Conservation (phyloP, 1,140 invertebrate species). For the Drosophila novamexicana region DNA sequence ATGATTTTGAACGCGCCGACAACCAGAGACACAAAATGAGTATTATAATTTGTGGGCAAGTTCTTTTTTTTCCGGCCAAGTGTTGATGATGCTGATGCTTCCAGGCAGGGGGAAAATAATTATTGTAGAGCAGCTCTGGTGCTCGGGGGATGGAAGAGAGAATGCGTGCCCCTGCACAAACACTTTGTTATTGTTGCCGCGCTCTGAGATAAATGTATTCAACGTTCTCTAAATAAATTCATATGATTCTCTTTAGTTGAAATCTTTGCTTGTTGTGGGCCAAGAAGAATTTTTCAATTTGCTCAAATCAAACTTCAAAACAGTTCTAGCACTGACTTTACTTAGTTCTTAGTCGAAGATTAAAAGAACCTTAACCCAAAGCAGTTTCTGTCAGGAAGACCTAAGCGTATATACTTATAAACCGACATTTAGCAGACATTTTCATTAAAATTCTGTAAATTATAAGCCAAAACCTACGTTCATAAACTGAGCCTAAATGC, state of each 20-base stretch:
- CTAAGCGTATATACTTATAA: too few relatives aligned
- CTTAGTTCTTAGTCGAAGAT: too few relatives aligned
- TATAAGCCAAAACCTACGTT: too few relatives aligned
- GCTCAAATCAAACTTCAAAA: neutral
- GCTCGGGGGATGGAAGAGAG: neutral
- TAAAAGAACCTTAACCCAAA: too few relatives aligned
- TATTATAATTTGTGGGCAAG: conserved; percentile 50
- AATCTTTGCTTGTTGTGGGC: neutral
- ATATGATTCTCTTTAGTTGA: neutral
- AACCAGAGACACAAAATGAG: conserved; percentile 58
- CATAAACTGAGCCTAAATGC: too few relatives aligned
- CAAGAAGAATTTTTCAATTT: neutral
- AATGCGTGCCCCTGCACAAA: conserved; percentile 2
- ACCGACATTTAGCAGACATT: too few relatives aligned
- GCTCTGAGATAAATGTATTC: neutral
- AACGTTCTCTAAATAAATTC: neutral
- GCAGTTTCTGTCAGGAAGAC: too few relatives aligned
- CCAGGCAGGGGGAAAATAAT: conserved; percentile 19
- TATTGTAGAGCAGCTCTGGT: conserved; percentile 9
- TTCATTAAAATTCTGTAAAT: too few relatives aligned
- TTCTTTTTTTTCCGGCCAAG: conserved; percentile 12
- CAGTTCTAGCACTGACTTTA: too few relatives aligned
- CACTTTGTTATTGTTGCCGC: conserved; percentile 18
- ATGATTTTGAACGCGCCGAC: conserved; percentile 46
- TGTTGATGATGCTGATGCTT: too few relatives aligned